phyloP scores from a whole-genome alignment of 2,797 vertebrate species.

The Protonibea diacanthus region DNA sequence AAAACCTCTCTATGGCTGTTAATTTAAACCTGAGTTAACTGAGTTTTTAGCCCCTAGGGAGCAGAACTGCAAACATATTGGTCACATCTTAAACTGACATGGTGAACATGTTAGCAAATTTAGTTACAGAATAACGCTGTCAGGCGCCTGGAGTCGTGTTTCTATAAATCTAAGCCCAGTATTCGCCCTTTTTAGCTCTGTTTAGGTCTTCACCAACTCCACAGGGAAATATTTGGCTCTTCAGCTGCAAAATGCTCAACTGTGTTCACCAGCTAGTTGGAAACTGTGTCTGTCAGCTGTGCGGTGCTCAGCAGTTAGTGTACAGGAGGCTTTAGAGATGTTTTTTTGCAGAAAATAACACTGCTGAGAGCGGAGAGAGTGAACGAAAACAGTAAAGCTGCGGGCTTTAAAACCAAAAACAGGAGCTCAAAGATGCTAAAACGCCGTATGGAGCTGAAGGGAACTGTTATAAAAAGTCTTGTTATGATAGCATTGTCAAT shows the following conservation, averaged over 20 bases:
- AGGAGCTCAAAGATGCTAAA: not conserved
- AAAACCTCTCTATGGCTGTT: not conserved
- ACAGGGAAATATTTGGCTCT: too few species aligned
- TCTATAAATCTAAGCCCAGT: not conserved
- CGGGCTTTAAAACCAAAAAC: too few species aligned
- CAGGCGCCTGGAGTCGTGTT: not conserved
- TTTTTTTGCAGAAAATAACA: too few species aligned
- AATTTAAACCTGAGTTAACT: not conserved
- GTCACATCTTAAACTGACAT: not conserved
- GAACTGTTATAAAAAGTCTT: too few species aligned
- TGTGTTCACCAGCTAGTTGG: not conserved
- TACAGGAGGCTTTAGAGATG: too few species aligned
- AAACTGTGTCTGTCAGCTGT: not conserved
- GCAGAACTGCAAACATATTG: slow-evolving; percentile 11
- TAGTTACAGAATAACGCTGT: not conserved
- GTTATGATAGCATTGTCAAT: not conserved
- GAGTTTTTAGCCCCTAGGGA: slow-evolving; percentile 16
- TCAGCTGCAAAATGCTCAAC: not conserved
- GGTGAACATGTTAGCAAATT: not conserved
- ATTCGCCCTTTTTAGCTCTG: not conserved
- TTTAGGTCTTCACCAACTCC: not conserved
- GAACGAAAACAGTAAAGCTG: too few species aligned
- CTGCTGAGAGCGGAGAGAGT: too few species aligned
- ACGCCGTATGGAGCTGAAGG: not conserved
- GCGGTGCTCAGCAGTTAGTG: not conserved